phyloP scores from a whole-genome alignment of 2,797 vertebrate species.

The Morelia viridis region DNA sequence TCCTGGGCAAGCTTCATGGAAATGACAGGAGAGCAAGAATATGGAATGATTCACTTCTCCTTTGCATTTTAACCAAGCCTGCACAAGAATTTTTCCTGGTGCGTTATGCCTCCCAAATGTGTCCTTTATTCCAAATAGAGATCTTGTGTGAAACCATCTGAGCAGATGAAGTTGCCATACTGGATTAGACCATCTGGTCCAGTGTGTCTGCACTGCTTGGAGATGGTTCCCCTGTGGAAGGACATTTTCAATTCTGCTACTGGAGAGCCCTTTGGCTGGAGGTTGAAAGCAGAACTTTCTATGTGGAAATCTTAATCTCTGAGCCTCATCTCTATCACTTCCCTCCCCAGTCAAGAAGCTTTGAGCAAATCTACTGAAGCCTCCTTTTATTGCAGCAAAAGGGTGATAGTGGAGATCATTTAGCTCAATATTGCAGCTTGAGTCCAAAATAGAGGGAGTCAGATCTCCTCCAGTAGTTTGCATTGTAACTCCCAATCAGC shows the following conservation, averaged over 20 bases:
- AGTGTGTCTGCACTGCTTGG: not conserved
- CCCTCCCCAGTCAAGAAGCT: not conserved
- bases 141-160: not conserved
- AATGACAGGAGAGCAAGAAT: not conserved
- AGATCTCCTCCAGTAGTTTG: not conserved
- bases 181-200: not conserved
- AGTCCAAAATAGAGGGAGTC: not conserved
- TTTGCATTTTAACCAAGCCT: not conserved
- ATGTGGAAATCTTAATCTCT: not conserved
- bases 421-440: not conserved
- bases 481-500: not conserved
- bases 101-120: not conserved
- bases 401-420: not conserved
- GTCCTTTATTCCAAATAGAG: conserved; percentile 9
- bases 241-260: not conserved
- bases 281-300: not conserved
- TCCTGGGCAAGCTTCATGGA: not conserved
- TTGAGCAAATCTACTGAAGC: not conserved
- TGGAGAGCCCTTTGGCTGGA: not conserved
- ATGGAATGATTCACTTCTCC: not conserved
- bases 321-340: not conserved
- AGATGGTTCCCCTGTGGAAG: not conserved
- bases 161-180: not conserved
- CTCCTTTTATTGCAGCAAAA: not conserved
- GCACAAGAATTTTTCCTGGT: not conserved